Base-by-base conservation (phyloP, 2,888 invertebrate genomes). In the Meandrusa payeni region DNA sequence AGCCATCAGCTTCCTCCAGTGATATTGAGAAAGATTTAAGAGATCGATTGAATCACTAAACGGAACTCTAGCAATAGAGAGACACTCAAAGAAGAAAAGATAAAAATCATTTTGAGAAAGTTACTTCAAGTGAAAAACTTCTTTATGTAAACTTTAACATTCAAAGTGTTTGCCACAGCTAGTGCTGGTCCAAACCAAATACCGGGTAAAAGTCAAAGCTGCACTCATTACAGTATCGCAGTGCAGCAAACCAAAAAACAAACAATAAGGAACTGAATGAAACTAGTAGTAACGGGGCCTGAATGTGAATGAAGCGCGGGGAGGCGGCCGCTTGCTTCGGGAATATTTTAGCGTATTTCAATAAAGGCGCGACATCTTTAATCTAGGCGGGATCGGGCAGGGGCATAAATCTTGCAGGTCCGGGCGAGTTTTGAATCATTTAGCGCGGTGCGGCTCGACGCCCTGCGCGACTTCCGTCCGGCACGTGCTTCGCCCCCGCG, bases 331-430 rank as follows among this genome's bases (percentile, higher is more conserved):
- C 53, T 51, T 50, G 52, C 48, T 55, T 53, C 51, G 57, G 57
- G 66, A 69, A 73, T 72, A 70, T 77, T 78, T 76, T 66, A 77
- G 69, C 75, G 81, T 78, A 77, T 82, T 85, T 83, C 85, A 85
- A 87, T 87, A 85, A 80, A 76, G 74, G 79, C 76, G 80, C 80
- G 86, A 86, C 86, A 81, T 85, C 83, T 85, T 83, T 87, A 86
- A 86, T 86, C 86, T 83, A 80, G 80, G 57, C 60, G 59, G 81
- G 81, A 78, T 79, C 79, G 83, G 79, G 82, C 71, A 76, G 69
- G 69, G 78, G 82, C 81, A 86, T 87, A 86, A 87, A 87, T 87
- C 86, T 86, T 87, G 86, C 86, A 87, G 81, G 83, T 80, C 72
- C 81, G 76, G 75, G 62, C 71, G 80, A 80, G 85, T 85, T 86